These are phyloP conservation scores for Ernsta delagoae DNA, from an alignment of 2,888 invertebrate species.

Conservation along the genomic window DNA sequence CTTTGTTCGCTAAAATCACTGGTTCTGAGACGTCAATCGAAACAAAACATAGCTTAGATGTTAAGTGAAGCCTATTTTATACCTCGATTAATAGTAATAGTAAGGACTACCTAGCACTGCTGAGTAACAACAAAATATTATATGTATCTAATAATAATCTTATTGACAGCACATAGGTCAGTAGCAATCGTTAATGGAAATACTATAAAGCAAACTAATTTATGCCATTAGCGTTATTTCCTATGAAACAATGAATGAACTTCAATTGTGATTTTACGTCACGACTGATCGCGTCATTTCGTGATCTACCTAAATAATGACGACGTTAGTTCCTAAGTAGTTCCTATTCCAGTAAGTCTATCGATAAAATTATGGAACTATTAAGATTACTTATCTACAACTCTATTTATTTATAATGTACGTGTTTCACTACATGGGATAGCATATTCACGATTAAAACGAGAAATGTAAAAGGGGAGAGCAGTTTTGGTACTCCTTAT, in stretches of 20 bases:
- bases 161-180: neutral
- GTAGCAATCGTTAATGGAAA: neutral
- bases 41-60: too few species aligned
- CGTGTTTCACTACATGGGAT: conserved; percentile 45
- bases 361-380: conserved; percentile 46
- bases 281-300: conserved; percentile 17
- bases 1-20: too few species aligned
- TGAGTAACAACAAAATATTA: too few species aligned
- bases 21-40: too few species aligned
- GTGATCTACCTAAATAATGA: conserved; percentile 37
- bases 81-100: too few species aligned
- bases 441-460: too few species aligned
- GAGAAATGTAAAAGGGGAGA: too few species aligned
- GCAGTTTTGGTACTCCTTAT: too few species aligned
- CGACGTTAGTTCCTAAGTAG: conserved; percentile 36
- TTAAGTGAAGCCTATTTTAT: too few species aligned
- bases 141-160: too few species aligned
- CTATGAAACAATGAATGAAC: conserved; percentile 19
- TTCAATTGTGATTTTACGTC: conserved; percentile 11
- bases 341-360: conserved; percentile 32
- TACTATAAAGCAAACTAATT: neutral
- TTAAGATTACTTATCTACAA: conserved; percentile 17
- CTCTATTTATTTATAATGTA: conserved; percentile 32
- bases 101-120: too few species aligned
- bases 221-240: conserved; percentile 7